Conservation (phyloP, 2,797 vertebrate species). For the Sebastes itinus region DNA sequence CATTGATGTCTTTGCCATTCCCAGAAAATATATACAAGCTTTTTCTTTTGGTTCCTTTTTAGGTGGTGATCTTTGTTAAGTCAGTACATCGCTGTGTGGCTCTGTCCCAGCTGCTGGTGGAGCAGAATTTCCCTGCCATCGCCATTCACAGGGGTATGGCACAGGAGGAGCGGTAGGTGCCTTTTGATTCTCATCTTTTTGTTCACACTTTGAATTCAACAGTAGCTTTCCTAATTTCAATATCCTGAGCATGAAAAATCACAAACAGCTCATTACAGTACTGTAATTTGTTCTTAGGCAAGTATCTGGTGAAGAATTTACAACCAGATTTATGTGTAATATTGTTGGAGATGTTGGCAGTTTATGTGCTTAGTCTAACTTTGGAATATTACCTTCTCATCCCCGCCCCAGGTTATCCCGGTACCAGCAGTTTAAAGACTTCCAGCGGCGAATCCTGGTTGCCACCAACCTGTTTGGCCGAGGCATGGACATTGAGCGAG, state of each 20-base stretch:
- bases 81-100: slow-evolving; percentile 89
- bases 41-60: background rate
- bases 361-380: background rate
- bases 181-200: background rate
- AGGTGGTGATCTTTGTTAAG: slow-evolving; percentile 92
- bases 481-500: slow-evolving; percentile 92
- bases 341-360: background rate
- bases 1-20: background rate
- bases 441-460: slow-evolving; percentile 89
- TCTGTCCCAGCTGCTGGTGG: slow-evolving; percentile 88
- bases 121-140: slow-evolving; percentile 91
- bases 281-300: background rate
- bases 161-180: slow-evolving; percentile 86
- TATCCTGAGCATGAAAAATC: background rate
- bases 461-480: slow-evolving; percentile 91
- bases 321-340: background rate
- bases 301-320: background rate
- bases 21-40: background rate
- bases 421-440: slow-evolving; percentile 93
- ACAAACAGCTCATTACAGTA: background rate
- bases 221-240: background rate
- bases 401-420: slow-evolving; percentile 81
- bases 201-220: background rate
- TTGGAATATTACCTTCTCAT: background rate
- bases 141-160: slow-evolving; percentile 90